Conservation (phyloP, 2,888 invertebrate genomes). For the Lochmaea capreae region DNA sequence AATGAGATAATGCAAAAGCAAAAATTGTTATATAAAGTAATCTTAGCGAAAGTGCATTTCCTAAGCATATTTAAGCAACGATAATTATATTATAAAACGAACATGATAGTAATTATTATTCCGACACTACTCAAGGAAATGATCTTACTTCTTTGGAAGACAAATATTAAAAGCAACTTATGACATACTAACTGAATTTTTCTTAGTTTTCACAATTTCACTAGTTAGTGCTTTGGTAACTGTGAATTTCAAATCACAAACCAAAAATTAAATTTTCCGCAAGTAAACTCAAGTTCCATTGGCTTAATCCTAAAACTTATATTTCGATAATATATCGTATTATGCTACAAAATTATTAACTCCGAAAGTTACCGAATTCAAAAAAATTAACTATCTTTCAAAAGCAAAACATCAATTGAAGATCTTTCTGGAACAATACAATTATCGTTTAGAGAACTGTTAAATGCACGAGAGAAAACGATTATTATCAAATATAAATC, state of each 20-base stretch:
- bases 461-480: no score
- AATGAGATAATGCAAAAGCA: neutral
- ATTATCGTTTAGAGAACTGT: no score
- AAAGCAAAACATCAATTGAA: no score
- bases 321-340: neutral
- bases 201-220: neutral
- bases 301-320: neutral
- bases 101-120: neutral
- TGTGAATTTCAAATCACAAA: constrained; percentile 16
- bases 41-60: neutral
- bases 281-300: constrained; percentile 13
- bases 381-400: neutral
- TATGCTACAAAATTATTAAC: no score
- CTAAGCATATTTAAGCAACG: neutral
- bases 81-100: neutral
- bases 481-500: no score
- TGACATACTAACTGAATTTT: neutral
- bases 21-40: neutral
- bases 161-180: constrained; percentile 1
- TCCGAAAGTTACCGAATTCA: no score
- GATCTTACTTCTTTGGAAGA: constrained; percentile 9
- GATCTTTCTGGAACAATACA: no score
- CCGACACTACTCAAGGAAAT: neutral
- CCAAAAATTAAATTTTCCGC: constrained; percentile 13
- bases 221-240: constrained; percentile 6